phyloP scores from a whole-genome alignment of 92 coral and sea anemone species.

The Micromussa lordhowensis region DNA sequence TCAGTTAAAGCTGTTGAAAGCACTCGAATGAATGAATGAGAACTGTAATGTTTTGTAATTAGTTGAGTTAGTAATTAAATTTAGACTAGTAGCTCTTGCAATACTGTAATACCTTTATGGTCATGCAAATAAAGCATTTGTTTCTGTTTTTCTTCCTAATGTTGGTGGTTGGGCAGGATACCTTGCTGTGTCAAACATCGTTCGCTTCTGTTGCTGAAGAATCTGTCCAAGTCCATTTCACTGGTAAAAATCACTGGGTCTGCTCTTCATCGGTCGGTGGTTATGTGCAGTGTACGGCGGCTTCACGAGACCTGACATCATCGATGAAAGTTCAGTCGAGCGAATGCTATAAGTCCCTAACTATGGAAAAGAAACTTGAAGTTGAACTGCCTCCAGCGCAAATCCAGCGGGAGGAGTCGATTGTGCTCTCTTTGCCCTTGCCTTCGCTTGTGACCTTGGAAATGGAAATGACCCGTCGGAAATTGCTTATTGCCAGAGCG shows the following conservation, averaged over 20 bases:
- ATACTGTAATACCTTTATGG: too few relatives aligned
- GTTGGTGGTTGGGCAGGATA: too few relatives aligned
- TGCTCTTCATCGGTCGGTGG: constrained; percentile 47
- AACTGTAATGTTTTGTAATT: too few relatives aligned
- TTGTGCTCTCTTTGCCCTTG: constrained; percentile 56
- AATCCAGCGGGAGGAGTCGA: constrained; percentile 56
- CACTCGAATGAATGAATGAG: too few relatives aligned
- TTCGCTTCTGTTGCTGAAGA: constrained; percentile 29
- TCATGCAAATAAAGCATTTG: too few relatives aligned
- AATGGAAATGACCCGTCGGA: constrained; percentile 46
- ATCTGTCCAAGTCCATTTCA: constrained; percentile 53
- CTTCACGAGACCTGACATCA: not conserved
- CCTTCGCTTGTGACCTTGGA: constrained; percentile 54
- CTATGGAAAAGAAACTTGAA: constrained; percentile 32
- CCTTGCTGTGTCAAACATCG: constrained; percentile 44
- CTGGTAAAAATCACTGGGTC: constrained; percentile 57
- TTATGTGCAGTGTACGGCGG: not conserved
- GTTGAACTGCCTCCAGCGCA: constrained; percentile 60
- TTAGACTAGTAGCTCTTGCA: too few relatives aligned
- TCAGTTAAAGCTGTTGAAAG: too few relatives aligned
- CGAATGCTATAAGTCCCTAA: constrained; percentile 55
- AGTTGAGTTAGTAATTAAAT: too few relatives aligned
- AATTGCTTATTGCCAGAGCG: constrained; percentile 22
- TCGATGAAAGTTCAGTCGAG: constrained; percentile 46
- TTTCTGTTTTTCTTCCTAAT: too few relatives aligned